Conservation (phyloP, 2,888 invertebrate genomes). For the Azorinus chamasolen region DNA sequence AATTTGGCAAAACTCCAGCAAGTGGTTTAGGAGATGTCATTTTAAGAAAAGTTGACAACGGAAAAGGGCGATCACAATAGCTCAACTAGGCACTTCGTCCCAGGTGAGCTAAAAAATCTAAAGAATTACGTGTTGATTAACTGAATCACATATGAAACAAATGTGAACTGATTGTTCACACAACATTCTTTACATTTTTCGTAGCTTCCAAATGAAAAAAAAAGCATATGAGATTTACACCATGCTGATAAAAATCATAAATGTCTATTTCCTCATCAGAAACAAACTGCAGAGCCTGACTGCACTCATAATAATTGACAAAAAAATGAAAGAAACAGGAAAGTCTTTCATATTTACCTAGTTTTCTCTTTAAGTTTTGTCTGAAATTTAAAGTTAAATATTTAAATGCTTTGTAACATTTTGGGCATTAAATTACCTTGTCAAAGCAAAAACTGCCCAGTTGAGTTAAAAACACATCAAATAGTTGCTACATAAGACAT, state of each 20-base stretch:
- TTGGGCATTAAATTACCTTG: no score
- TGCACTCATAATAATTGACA: conserved; percentile 15
- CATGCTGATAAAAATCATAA: conserved; percentile 23
- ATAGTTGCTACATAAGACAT: no score
- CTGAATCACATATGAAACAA: conserved; percentile 11
- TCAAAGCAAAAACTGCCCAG: no score
- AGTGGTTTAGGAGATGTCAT: no score
- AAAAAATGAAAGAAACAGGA: conserved; percentile 21
- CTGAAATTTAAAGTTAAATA: no score
- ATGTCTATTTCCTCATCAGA: conserved; percentile 6
- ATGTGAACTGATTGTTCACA: conserved; percentile 11
- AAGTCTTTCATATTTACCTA: conserved; percentile 18
- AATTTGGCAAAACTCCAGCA: no score
- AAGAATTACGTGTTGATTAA: conserved; percentile 9
- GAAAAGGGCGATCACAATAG: no score
- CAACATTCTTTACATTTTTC: conserved; percentile 14
- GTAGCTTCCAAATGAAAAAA: conserved; percentile 6
- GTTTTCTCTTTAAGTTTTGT: not conserved
- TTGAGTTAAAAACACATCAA: no score
- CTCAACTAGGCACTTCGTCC: no score
- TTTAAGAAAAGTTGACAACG: no score
- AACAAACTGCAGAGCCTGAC: conserved; percentile 23
- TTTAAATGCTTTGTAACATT: no score
- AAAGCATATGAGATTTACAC: conserved; percentile 14
- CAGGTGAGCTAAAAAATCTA: no score